These are phyloP conservation scores for Oithona nana DNA, from an alignment of 2,888 invertebrate genomes.

Conservation along the genomic window DNA sequence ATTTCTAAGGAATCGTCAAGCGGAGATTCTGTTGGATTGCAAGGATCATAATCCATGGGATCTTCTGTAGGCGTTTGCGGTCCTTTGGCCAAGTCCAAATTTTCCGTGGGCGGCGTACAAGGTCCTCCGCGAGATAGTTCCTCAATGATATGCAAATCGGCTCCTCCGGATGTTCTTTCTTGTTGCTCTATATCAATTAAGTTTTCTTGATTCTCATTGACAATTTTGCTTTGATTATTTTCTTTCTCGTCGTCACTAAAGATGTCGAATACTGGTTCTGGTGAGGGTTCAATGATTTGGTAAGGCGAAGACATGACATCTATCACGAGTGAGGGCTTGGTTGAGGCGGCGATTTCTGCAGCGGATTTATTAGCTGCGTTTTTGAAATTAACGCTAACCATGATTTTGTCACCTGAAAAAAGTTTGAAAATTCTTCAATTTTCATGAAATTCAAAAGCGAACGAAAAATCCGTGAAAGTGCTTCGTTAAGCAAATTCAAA, in stretches of 20 bases:
- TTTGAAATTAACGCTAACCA: conserved; percentile 68
- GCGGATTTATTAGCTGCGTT: conserved; percentile 16
- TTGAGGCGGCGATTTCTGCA: conserved; percentile 14
- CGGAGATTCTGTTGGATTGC: conserved; percentile 12
- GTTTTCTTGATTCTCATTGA: not conserved
- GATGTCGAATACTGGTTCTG: conserved; percentile 6
- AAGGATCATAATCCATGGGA: conserved; percentile 16
- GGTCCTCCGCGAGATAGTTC: conserved; percentile 7
- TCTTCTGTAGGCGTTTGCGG: conserved; percentile 30
- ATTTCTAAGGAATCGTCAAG: conserved; percentile 37
- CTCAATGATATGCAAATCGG: conserved; percentile 20
- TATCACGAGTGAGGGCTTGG: conserved; percentile 20
- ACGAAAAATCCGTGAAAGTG: too few relatives aligned
- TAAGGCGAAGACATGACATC: conserved; percentile 40
- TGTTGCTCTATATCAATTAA: too few relatives aligned
- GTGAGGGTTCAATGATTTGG: conserved; percentile 13
- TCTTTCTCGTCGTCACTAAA: conserved; percentile 16
- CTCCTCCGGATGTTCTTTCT: conserved; percentile 24
- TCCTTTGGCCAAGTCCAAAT: conserved; percentile 28
- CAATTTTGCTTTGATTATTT: conserved; percentile 17
- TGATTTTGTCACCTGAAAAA: conserved; percentile 80
- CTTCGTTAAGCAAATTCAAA: too few relatives aligned
- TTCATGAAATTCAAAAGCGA: too few relatives aligned
- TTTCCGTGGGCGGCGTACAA: conserved; percentile 6
- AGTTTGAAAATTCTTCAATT: too few relatives aligned